Conservation (phyloP, 2,797 vertebrate species). For the Crenichthys baileyi region DNA sequence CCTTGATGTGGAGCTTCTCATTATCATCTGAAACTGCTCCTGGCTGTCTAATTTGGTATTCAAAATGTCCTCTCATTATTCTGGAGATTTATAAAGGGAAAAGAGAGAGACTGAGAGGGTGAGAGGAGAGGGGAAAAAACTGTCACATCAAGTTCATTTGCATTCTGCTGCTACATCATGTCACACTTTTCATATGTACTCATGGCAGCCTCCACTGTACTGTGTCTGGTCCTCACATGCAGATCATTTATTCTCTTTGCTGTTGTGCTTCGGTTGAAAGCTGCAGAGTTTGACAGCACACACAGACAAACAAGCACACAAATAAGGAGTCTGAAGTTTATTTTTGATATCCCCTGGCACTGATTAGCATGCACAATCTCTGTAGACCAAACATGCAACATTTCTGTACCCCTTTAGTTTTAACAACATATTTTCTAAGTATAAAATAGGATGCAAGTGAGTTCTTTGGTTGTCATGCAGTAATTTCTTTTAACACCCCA, state of each 20-base stretch:
- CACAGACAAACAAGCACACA: neutral
- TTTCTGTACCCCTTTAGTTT: neutral
- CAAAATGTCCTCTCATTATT: slow-evolving; percentile 61
- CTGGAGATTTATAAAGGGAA: slow-evolving; percentile 23
- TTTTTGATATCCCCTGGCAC: slow-evolving; percentile 21
- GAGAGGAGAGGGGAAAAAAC: neutral
- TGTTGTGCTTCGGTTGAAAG: slow-evolving; percentile 33
- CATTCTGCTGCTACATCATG: slow-evolving; percentile 38
- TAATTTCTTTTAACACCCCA: neutral
- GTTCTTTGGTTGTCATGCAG: slow-evolving; percentile 6
- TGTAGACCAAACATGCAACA: slow-evolving; percentile 17
- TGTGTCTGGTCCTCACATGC: slow-evolving; percentile 27
- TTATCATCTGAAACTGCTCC: slow-evolving; percentile 46
- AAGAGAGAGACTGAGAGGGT: slow-evolving; percentile 1
- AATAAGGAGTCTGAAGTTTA: slow-evolving; percentile 14
- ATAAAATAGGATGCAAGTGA: neutral
- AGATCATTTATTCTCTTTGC: slow-evolving; percentile 50
- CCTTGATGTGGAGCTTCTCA: slow-evolving; percentile 46
- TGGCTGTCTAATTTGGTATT: slow-evolving; percentile 66
- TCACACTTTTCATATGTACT: slow-evolving; percentile 34
- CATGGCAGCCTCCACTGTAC: slow-evolving; percentile 24
- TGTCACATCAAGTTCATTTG: slow-evolving; percentile 54
- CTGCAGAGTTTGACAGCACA: slow-evolving; percentile 16
- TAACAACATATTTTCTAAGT: neutral
- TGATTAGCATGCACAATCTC: slow-evolving; percentile 40